Conservation (phyloP, 2,113 vertebrate species). For the Baryphthengus martii region DNA sequence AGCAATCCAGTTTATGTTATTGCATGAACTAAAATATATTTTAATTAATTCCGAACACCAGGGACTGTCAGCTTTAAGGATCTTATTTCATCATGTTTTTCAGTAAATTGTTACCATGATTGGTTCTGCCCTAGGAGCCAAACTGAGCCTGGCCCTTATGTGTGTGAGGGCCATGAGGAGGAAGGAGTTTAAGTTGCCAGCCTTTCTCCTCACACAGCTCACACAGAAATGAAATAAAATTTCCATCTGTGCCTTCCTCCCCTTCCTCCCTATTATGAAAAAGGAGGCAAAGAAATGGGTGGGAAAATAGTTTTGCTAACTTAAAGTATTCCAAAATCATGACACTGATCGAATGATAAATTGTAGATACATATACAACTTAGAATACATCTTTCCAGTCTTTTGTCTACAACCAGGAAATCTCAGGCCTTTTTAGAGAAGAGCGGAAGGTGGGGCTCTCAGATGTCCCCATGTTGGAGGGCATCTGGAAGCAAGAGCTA, state of each 20-base stretch:
- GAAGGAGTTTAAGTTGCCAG: neutral
- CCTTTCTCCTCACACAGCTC: neutral
- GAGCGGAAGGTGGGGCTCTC: neutral
- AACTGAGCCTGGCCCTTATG: neutral
- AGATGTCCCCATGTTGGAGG: neutral
- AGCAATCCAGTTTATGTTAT: neutral
- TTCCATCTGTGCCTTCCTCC: neutral
- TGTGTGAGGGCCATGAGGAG: neutral
- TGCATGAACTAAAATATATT: neutral
- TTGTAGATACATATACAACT: neutral
- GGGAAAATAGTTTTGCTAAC: neutral
- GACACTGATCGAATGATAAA: neutral
- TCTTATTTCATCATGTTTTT: neutral
- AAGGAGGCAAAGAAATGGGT: neutral
- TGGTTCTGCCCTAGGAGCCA: neutral
- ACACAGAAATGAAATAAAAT: neutral
- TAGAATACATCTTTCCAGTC: neutral
- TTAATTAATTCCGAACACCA: neutral
- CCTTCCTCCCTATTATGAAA: neutral
- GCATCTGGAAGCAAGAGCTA: neutral
- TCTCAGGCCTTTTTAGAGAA: neutral
- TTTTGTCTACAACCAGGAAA: neutral
- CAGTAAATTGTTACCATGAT: neutral
- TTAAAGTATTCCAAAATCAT: neutral
- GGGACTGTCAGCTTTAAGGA: neutral